Percentiles rank a stretch among this genome's conserved stretches.
phyloP scores from a whole-genome alignment of 2,113 vertebrate genomes.

The Nannospalax galili region DNA sequence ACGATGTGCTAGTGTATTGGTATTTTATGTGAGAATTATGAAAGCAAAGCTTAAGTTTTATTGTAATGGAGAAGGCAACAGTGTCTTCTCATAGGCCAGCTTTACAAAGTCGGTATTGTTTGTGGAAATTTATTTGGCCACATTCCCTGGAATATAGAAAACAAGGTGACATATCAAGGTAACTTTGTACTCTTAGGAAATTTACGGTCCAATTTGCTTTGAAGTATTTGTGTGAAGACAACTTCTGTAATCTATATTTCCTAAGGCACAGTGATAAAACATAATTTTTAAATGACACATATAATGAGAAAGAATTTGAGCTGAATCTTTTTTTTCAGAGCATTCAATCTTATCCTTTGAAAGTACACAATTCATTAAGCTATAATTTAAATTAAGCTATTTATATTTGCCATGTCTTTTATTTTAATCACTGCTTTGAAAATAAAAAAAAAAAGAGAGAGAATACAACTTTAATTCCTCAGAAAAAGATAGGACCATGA shows the following conservation, averaged over 20 bases:
- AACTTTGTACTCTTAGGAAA: conserved; percentile 12
- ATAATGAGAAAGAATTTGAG: background rate
- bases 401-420: background rate
- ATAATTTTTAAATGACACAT: conserved; percentile 25
- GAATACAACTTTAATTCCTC: background rate
- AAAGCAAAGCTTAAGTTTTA: background rate
- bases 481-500: background rate
- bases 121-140: background rate
- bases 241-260: background rate
- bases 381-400: background rate
- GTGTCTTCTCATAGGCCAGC: background rate
- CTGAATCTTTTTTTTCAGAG: background rate
- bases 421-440: background rate
- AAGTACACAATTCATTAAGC: conserved; percentile 48
- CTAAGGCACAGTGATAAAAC: background rate
- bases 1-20: background rate
- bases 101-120: background rate
- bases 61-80: background rate
- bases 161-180: background rate
- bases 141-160: background rate
- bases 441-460: background rate
- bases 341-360: conserved; percentile 3
- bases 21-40: background rate
- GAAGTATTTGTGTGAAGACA: conserved; percentile 25
- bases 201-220: background rate